phyloP scores from a whole-genome alignment of 2,797 vertebrate species.

The Cyclura pinguis region DNA sequence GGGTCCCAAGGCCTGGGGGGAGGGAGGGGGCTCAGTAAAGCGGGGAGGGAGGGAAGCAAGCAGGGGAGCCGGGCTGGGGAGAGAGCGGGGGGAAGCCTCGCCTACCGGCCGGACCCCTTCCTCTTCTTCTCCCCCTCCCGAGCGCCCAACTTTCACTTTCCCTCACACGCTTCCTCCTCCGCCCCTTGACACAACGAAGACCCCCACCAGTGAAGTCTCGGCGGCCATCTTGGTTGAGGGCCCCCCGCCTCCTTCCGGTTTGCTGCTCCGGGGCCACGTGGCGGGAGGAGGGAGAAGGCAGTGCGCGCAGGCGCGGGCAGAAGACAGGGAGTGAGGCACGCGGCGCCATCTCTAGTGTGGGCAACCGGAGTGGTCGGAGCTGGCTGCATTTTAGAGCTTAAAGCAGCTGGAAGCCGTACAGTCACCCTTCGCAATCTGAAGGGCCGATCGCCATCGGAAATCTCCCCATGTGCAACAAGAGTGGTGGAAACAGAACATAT shows the following conservation, averaged over 20 bases:
- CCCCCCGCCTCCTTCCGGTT: neutral
- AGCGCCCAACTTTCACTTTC: slow-evolving; percentile 12
- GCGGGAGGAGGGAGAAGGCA: neutral
- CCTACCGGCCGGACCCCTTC: neutral
- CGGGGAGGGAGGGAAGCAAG: neutral
- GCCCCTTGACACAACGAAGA: neutral
- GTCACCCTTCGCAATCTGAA: too few species aligned
- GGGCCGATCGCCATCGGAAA: too few species aligned
- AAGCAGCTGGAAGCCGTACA: too few species aligned
- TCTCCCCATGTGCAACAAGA: too few species aligned
- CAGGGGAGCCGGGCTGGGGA: neutral
- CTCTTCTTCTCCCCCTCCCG: neutral
- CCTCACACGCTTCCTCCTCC: neutral
- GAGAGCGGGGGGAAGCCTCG: too few species aligned
- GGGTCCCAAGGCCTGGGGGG: neutral
- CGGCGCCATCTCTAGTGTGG: too few species aligned
- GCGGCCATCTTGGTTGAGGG: slow-evolving; percentile 29
- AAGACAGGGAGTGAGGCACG: neutral
- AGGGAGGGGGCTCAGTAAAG: neutral
- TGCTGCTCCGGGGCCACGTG: neutral
- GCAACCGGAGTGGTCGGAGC: too few species aligned
- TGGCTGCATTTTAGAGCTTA: too few species aligned
- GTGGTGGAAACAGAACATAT: too few species aligned
- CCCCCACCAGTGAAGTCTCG: neutral
- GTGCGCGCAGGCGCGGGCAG: too few species aligned